Evolutionary conservation across 37 sponge, comb jelly and placozoan genomes (phyloP).

Genomic region (Chondrosia reniformis): DNA sequence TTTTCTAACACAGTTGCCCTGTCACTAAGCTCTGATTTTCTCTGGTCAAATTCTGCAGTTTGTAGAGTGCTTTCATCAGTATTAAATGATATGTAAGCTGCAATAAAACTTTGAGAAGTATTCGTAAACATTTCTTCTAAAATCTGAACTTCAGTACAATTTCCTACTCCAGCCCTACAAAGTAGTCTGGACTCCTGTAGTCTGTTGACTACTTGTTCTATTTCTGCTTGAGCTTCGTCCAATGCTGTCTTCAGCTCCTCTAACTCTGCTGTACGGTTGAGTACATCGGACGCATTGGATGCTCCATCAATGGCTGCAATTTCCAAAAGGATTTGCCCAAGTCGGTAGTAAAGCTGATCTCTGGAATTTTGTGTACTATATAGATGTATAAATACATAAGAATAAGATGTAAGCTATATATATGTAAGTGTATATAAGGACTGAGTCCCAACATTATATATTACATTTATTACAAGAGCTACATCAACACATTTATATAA

Average conservation of each 20-base stretch:
- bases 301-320: not conserved
- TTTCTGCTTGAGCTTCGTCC: not conserved
- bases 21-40: not conserved
- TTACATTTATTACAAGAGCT: no score
- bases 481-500: no score
- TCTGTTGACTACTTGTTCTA: not conserved
- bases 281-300: not conserved
- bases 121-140: not conserved
- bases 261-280: not conserved
- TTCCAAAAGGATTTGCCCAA: not conserved
- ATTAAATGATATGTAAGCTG: not conserved
- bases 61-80: not conserved
- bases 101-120: not conserved
- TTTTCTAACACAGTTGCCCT: not conserved
- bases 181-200: not conserved
- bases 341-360: not conserved
- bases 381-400: not conserved
- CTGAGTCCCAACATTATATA: no score
- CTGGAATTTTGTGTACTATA: not conserved
- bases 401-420: no score
- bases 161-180: not conserved
- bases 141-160: not conserved
- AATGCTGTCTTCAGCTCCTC: not conserved
- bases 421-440: no score
- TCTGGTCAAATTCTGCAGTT: conserved; percentile 2